These are phyloP conservation scores for Galbula dea DNA, from an alignment of 2,113 vertebrate genomes.

Conservation along the genomic window DNA sequence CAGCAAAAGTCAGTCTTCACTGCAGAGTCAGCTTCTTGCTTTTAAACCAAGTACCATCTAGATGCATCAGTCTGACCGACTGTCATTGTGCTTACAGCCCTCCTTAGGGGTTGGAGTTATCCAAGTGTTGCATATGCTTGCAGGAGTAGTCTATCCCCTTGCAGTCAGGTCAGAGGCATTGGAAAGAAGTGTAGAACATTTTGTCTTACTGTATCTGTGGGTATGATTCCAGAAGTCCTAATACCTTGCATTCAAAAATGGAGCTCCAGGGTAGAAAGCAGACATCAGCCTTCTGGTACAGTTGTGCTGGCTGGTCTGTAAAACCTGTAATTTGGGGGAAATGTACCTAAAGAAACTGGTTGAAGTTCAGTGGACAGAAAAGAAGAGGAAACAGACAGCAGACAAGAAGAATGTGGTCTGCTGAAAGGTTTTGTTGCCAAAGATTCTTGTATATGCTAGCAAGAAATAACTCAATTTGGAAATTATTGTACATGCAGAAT, in stretches of 20 bases:
- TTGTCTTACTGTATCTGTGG: neutral
- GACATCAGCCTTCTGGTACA: neutral
- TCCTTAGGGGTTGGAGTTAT: neutral
- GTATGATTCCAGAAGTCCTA: neutral
- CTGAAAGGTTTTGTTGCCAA: constrained; percentile 9
- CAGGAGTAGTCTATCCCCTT: neutral
- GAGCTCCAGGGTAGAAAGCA: neutral
- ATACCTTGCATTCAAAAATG: neutral
- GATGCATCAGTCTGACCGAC: neutral
- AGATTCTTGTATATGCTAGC: neutral
- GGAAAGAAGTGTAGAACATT: neutral
- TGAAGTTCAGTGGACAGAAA: neutral
- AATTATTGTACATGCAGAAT: neutral
- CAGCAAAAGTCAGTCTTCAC: neutral
- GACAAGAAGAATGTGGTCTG: neutral
- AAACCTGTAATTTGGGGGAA: neutral
- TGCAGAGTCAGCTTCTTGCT: neutral
- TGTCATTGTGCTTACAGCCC: neutral
- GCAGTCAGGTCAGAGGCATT: neutral
- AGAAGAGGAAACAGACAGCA: neutral
- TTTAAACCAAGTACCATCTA: neutral
- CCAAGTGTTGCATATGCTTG: neutral
- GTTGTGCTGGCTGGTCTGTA: neutral
- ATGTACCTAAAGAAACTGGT: neutral
- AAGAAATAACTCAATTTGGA: constrained; percentile 43